Percentiles rank a stretch among this genome's conserved stretches.
Evolutionary conservation across 64 coral and sea anemone species (phyloP).

Genomic region (Cladopsammia gracilis): DNA sequence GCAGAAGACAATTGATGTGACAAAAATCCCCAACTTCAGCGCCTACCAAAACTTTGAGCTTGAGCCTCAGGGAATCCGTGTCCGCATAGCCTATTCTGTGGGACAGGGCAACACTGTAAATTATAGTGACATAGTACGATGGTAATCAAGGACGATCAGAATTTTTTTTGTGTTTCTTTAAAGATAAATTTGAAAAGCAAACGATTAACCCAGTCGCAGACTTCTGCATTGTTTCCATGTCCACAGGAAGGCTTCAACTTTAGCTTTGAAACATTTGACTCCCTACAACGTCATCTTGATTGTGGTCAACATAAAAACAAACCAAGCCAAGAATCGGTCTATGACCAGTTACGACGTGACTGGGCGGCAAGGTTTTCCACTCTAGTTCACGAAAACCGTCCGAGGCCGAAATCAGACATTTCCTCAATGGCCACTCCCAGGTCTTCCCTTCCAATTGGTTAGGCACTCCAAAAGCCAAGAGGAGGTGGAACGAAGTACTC

Average conservation of each 20-base stretch:
- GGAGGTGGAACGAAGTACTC: not conserved
- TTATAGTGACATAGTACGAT: conserved; percentile 1
- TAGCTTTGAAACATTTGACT: not conserved
- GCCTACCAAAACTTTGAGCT: conserved; percentile 27
- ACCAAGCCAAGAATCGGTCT: conserved; percentile 29
- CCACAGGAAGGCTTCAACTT: conserved; percentile 2
- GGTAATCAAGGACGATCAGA: not conserved
- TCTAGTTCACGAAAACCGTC: not conserved
- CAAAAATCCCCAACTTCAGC: conserved; percentile 48
- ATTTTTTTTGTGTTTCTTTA: not conserved
- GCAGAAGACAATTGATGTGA: conserved; percentile 15
- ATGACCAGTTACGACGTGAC: conserved; percentile 23
- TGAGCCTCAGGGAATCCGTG: not conserved
- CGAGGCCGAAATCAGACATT: not conserved
- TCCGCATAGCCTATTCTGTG: conserved; percentile 7
- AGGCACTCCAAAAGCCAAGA: conserved; percentile 11
- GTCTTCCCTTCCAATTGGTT: conserved; percentile 1
- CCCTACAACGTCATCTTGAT: conserved; percentile 22
- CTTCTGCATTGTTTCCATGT: conserved; percentile 7
- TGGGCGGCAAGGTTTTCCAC: conserved; percentile 14
- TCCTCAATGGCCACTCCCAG: not conserved
- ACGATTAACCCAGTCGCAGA: not conserved
- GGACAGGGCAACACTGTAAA: not conserved
- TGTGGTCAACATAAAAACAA: conserved; percentile 29
- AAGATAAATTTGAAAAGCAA: not conserved